Conservation (phyloP, 1,140 invertebrate genomes). For the Portunus trituberculatus region DNA sequence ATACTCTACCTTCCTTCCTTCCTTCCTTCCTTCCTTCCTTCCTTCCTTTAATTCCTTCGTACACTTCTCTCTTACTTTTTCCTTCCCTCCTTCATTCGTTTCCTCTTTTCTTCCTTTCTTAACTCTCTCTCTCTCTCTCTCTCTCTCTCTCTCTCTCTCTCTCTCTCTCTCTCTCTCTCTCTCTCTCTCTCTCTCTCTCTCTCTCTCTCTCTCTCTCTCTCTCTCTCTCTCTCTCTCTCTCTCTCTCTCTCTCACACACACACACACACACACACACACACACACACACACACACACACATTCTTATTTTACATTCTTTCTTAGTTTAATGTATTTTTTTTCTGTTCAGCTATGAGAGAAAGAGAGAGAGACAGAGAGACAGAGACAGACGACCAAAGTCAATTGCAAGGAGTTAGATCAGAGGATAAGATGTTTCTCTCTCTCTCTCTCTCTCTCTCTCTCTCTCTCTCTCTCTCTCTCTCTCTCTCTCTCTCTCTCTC, state of each 20-base stretch:
- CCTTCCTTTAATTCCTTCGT: neutral
- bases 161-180: neutral
- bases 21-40: neutral
- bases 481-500: too few relatives aligned
- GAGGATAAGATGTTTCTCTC: neutral
- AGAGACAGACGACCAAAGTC: neutral
- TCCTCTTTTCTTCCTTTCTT: neutral
- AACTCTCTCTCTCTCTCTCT: neutral
- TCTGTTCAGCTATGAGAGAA: neutral
- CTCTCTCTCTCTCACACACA: neutral
- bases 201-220: neutral
- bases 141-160: neutral
- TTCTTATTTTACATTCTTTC: too few relatives aligned
- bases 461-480: too few relatives aligned
- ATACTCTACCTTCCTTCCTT: too few relatives aligned
- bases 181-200: neutral
- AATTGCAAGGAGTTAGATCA: neutral
- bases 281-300: neutral
- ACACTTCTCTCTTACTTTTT: too few relatives aligned
- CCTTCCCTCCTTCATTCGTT: neutral
- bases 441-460: slow-evolving; percentile 9
- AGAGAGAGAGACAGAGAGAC: neutral
- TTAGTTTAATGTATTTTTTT: too few relatives aligned
- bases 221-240: neutral
- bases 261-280: too few relatives aligned